phyloP scores from a whole-genome alignment of 64 coral and sea anemone species.

The Montipora capricornis region DNA sequence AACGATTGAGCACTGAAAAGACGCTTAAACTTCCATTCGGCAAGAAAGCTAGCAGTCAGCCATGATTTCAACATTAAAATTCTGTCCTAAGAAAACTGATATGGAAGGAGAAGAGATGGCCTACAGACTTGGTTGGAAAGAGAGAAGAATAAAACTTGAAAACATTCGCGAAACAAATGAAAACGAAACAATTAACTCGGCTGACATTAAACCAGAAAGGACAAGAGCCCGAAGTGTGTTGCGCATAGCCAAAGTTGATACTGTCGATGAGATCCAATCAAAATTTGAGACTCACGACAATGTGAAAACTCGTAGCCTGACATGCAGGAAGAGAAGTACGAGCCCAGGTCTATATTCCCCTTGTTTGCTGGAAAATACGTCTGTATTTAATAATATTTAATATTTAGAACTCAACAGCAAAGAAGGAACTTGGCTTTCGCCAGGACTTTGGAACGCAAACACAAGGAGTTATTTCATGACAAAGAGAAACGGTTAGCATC shows the following conservation, averaged over 20 bases:
- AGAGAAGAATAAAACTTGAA: background rate
- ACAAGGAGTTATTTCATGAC: background rate
- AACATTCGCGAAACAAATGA: background rate
- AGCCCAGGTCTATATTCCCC: background rate
- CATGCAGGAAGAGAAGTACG: background rate
- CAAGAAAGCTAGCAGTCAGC: background rate
- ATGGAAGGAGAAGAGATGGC: background rate
- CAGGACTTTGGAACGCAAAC: conserved; percentile 24
- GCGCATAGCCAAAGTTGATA: background rate
- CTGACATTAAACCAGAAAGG: background rate
- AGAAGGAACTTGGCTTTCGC: conserved; percentile 53
- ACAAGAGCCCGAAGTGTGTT: background rate
- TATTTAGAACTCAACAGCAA: conserved; percentile 58
- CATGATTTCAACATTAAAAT: background rate
- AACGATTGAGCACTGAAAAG: background rate
- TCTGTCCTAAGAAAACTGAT: background rate
- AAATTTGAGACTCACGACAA: background rate
- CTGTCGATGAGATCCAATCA: background rate
- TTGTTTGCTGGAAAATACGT: conserved; percentile 4
- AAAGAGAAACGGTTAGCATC: conserved; percentile 4
- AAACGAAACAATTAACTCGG: background rate
- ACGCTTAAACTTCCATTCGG: background rate
- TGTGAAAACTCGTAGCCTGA: background rate
- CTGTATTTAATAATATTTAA: conserved; percentile 6
- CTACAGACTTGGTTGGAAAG: background rate